Conservation (phyloP, 2,888 invertebrate species). For the Brassicogethes aeneus region DNA sequence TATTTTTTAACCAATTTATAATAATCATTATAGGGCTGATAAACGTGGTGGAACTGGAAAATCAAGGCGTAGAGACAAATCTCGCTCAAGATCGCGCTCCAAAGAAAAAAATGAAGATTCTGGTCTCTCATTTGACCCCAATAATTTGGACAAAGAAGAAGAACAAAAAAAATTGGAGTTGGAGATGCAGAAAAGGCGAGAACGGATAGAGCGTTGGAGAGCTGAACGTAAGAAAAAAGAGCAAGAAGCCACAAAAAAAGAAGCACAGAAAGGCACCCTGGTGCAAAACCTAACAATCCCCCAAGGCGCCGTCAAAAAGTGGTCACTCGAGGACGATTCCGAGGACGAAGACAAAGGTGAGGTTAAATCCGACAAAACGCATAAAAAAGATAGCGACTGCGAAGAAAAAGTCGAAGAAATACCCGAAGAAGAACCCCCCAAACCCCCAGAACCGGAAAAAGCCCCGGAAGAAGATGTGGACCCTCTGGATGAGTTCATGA, state of each 20-base stretch:
- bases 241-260: conserved; percentile 69
- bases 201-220: conserved; percentile 93
- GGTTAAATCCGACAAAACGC: conserved; percentile 5
- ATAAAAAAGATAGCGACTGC: conserved; percentile 14
- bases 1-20: conserved; percentile 16
- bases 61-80: conserved; percentile 36
- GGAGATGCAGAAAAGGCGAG: conserved; percentile 93
- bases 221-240: conserved; percentile 87
- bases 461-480: conserved; percentile 85
- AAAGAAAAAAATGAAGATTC: conserved; percentile 43
- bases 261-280: conserved; percentile 57
- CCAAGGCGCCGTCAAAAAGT: conserved; percentile 61
- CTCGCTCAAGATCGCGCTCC: conserved; percentile 36
- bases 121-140: conserved; percentile 60
- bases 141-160: conserved; percentile 75
- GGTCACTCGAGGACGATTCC: conserved; percentile 95
- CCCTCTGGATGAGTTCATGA: conserved; percentile 97
- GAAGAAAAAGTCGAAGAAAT: conserved; percentile 49
- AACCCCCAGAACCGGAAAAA: conserved; percentile 48
- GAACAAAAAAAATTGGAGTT: conserved; percentile 82
- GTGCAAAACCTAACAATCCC: conserved; percentile 35
- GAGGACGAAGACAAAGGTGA: conserved; percentile 69
- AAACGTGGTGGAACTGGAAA: conserved; percentile 51
- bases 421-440: conserved; percentile 35
- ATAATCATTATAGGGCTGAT: conserved; percentile 56